A percentile compares a stretch with the other conserved stretches of the same genome.
phyloP scores from a whole-genome alignment of 2,113 vertebrate genomes.

The Sardina pilchardus region DNA sequence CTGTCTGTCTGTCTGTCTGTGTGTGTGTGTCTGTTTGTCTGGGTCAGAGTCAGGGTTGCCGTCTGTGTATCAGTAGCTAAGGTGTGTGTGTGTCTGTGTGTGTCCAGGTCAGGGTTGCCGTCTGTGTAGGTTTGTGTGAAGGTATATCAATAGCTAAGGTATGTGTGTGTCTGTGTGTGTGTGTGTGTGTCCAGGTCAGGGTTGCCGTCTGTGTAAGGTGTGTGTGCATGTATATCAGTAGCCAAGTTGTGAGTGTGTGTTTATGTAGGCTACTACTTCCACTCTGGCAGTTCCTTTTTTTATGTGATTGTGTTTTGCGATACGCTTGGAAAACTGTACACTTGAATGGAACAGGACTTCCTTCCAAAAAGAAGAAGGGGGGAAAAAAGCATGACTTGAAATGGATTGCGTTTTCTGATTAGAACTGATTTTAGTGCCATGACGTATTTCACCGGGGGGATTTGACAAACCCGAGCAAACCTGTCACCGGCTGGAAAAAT shows the following conservation, averaged over 20 bases:
- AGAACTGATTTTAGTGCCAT: conserved; percentile 1
- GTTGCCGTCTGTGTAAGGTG: background rate
- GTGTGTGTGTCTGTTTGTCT: background rate
- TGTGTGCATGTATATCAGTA: no score
- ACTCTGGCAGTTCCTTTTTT: background rate
- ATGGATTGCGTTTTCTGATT: background rate
- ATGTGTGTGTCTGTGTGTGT: background rate
- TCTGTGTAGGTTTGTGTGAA: no score
- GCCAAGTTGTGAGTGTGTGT: background rate
- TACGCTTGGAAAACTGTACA: background rate
- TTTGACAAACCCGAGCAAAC: conserved; percentile 11
- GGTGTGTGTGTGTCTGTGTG: background rate
- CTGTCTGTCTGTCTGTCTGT: no score
- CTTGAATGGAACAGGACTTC: background rate
- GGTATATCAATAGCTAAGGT: background rate
- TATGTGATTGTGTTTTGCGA: background rate
- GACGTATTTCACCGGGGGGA: conserved; percentile 5
- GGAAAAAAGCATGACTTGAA: background rate
- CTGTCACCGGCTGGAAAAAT: background rate
- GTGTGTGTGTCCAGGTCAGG: background rate
- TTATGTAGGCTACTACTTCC: no score
- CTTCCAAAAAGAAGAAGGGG: background rate
- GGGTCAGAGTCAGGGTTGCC: background rate
- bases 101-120: background rate
- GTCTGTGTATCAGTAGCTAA: no score